Conservation (phyloP, 2,888 invertebrate species). For the Achlya flavicornis region DNA sequence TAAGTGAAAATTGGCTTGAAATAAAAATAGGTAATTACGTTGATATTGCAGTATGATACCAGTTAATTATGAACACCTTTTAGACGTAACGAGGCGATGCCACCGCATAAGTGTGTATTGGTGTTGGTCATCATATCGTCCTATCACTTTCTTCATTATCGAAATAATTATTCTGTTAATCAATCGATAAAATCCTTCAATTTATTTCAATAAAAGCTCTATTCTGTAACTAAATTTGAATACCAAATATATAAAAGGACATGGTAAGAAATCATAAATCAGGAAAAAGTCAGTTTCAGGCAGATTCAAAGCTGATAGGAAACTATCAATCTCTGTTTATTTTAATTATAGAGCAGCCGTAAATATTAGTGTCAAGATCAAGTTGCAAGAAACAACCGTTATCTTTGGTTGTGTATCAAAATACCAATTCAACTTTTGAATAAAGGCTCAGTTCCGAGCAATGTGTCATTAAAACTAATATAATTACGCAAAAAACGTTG, state of each 20-base stretch:
- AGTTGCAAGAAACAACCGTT: neutral
- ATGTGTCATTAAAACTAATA: slow-evolving; percentile 17
- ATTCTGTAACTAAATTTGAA: too few species aligned
- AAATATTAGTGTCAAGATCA: neutral
- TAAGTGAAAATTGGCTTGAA: slow-evolving; percentile 60
- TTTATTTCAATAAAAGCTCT: too few species aligned
- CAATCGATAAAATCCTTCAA: neutral
- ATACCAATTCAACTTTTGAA: neutral
- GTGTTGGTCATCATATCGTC: neutral
- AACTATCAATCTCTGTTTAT: neutral
- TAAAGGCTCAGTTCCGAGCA: neutral
- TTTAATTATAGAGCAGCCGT: neutral
- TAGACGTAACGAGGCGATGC: slow-evolving; percentile 14
- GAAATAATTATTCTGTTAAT: neutral
- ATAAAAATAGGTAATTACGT: slow-evolving; percentile 51
- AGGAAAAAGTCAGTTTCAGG: neutral
- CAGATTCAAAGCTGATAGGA: neutral
- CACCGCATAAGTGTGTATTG: neutral
- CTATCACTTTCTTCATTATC: neutral
- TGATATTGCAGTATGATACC: slow-evolving; percentile 51
- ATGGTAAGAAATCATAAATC: too few species aligned
- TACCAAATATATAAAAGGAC: too few species aligned
- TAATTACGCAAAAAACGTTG: slow-evolving; percentile 17
- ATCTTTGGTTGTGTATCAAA: neutral
- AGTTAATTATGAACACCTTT: slow-evolving; percentile 47